Evolutionary conservation across 2,113 vertebrate species (phyloP), one percentile per base, ranked within the genome.

Genomic region (Bos taurus): DNA sequence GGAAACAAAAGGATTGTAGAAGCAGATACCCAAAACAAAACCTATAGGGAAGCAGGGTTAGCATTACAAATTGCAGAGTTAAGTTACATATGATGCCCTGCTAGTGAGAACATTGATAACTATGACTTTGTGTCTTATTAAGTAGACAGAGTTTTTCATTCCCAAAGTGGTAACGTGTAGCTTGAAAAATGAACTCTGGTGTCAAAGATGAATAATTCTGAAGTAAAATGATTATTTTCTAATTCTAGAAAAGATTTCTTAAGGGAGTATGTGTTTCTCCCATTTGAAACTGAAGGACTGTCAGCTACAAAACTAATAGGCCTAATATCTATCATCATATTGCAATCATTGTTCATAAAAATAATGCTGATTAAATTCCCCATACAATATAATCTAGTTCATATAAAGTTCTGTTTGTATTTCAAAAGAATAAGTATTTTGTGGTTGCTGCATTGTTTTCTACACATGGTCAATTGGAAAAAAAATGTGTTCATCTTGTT

Each of bases 351-450:
- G 7, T 77, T 91, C 40, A 89, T 62, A 91, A 88, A 90, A 95
- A 71, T 83, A 46, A 87, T 90, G 78, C 52, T 91, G 13, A 94
- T 54, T 96, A 57, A 95, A 81, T 93, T 95, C 48, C n/a, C 46
- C 28, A 95, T 46, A 33, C 6, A 64, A 95, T 16, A 89, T 89
- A 88, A 77, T 82, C 23, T 89, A 82, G 21, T 48, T 91, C 6
- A 21, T 48, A 54, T 59, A 82, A 93, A 82, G 54, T 83, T 82
- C 43, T 78, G 36, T 46, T 92, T 54, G 23, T 90, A 83, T 28
- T 60, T 92, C 59, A 82, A 82, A 89, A 95, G 23, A 82, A 56
- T 71, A 26, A 95, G 9, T 95, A 71, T 57, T 88, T 15, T 85
- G 23, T 26, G 60, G 33, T 91, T 84, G 46, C 33, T 91, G 15